Evolutionary conservation across 2,888 invertebrate genomes (phyloP), one percentile per base, ranked within the genome.

Genomic region (Crepidodera aurea): DNA sequence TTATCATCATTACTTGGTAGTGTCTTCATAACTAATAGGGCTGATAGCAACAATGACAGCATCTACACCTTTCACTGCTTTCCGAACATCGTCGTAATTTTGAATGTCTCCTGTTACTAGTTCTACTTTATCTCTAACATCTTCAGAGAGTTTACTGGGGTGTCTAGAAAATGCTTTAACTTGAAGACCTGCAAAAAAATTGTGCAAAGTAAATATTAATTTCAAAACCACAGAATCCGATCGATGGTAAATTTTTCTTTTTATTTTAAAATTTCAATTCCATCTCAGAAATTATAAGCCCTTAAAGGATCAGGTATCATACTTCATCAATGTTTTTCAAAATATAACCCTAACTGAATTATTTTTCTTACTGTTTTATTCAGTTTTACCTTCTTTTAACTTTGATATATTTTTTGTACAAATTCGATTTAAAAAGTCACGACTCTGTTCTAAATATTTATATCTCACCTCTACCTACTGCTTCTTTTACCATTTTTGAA

Each of bases 401-500:
- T n/a, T n/a, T n/a, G n/a, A n/a, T n/a, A n/a, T n/a, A n/a, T n/a
- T n/a, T n/a, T n/a, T n/a, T n/a, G n/a, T n/a, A n/a, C n/a, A n/a
- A n/a, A n/a, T n/a, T n/a, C n/a, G n/a, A n/a, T n/a, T n/a, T n/a
- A n/a, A n/a, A n/a, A n/a, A n/a, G n/a, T n/a, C n/a, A n/a, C n/a
- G n/a, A n/a, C n/a, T n/a, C n/a, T n/a, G n/a, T n/a, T n/a, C n/a
- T n/a, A n/a, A n/a, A 22, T 6, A 34, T 6, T 34, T 34, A 12
- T 34, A 34, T 22, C 44, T 16, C n/a, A 44, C 44, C 44, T 44
- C 44, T 19, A 22, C n/a, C 19, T 22, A 44, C 1, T 6, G 44
- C 44, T 44, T 44, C 44, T 22, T 22, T 19, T 44, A 44, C 44
- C 12, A 44, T 44, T 19, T 5, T n/a, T 1, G 44, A 44, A 8